Conservation (phyloP, 2,113 vertebrate species). For the Lycaon pictus region DNA sequence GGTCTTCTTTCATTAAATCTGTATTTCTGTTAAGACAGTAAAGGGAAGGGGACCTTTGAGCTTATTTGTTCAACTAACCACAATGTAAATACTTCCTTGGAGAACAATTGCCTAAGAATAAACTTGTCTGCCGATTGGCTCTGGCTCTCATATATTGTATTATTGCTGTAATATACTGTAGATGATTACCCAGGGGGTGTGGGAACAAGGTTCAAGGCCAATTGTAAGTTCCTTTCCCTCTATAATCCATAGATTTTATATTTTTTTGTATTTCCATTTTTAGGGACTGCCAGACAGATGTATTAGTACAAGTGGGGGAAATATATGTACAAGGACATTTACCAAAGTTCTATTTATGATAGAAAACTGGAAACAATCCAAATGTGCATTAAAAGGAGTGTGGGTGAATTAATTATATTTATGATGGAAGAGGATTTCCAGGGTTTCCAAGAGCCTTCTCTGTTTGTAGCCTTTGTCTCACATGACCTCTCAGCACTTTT, state of each 20-base stretch:
- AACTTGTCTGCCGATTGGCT: slow-evolving; percentile 21
- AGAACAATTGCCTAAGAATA: slow-evolving; percentile 41
- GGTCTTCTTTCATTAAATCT: slow-evolving; percentile 33
- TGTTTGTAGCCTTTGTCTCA: background rate
- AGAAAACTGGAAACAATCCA: slow-evolving; percentile 24
- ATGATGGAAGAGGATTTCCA: background rate
- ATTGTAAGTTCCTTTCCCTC: slow-evolving; percentile 22
- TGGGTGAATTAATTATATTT: background rate
- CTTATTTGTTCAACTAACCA: slow-evolving; percentile 54
- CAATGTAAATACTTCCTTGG: slow-evolving; percentile 18
- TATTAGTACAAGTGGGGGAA: background rate
- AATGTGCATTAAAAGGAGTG: slow-evolving; percentile 8
- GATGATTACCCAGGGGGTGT: slow-evolving; percentile 26
- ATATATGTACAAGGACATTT: background rate
- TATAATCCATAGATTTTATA: background rate
- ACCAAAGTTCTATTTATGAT: background rate
- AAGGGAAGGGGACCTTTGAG: background rate
- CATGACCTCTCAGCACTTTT: background rate
- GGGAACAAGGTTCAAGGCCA: slow-evolving; percentile 58
- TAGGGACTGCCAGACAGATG: background rate
- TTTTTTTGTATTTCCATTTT: slow-evolving; percentile 52
- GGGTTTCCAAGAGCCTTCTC: background rate
- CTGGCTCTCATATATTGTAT: slow-evolving; percentile 21
- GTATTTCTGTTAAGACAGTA: slow-evolving; percentile 35
- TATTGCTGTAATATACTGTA: slow-evolving; percentile 54